Conservation (phyloP, 2,113 vertebrate species). For the Chiloscyllium plagiosum region DNA sequence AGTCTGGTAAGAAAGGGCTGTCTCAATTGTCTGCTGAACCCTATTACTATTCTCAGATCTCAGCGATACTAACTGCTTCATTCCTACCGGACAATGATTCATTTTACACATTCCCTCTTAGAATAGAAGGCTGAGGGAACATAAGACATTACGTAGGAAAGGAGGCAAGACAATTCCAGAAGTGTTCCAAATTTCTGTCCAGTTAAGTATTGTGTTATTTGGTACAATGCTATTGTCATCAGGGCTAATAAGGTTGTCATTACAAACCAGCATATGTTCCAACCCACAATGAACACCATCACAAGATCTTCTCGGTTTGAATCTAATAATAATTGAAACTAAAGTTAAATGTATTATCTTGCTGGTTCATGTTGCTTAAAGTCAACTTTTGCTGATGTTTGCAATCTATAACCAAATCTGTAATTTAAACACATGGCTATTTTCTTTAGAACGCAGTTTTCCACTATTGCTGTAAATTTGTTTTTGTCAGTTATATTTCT, state of each 20-base stretch:
- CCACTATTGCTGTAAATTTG: neutral
- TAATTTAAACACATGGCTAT: neutral
- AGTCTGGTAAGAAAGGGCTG: too few species aligned
- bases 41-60: neutral
- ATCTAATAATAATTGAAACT: neutral
- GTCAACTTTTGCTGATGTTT: neutral
- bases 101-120: neutral
- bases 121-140: neutral
- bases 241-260: neutral
- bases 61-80: neutral
- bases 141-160: neutral
- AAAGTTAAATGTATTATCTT: neutral
- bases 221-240: neutral
- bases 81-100: neutral
- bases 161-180: neutral
- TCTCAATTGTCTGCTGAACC: neutral
- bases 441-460: neutral
- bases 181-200: neutral
- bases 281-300: neutral
- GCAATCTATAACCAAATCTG: neutral
- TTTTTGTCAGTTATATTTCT: neutral
- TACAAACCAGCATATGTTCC: neutral
- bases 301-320: neutral
- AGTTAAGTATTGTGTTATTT: neutral
- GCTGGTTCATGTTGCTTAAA: neutral